phyloP scores from a whole-genome alignment of 2,113 vertebrate genomes.

The Nerophis ophidion region DNA sequence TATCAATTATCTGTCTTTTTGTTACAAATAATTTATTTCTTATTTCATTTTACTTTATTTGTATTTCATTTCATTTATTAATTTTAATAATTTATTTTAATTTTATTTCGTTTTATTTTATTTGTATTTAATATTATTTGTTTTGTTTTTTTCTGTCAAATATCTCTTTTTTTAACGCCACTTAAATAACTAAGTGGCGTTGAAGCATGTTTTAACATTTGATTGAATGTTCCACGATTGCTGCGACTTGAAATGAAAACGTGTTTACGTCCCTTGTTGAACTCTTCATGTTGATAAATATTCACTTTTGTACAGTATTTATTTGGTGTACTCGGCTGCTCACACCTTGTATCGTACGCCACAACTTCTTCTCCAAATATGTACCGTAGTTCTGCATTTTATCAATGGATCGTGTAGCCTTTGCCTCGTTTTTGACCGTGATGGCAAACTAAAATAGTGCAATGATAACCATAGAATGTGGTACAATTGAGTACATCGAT shows the following conservation, averaged over 20 bases:
- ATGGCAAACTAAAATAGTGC: too few relatives aligned
- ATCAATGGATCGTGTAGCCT: not conserved
- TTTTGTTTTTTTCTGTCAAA: not conserved
- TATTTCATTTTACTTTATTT: too few relatives aligned
- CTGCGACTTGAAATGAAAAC: slow-evolving; percentile 15
- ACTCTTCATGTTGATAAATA: slow-evolving; percentile 38
- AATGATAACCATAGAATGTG: too few relatives aligned
- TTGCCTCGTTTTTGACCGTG: slow-evolving; percentile 2
- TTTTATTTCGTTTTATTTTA: too few relatives aligned
- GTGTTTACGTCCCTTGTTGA: slow-evolving; percentile 19
- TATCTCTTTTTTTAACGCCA: slow-evolving; percentile 22
- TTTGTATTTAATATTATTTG: too few relatives aligned
- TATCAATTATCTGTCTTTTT: too few relatives aligned
- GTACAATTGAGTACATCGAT: too few relatives aligned
- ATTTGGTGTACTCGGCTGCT: slow-evolving; percentile 39
- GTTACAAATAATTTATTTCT: too few relatives aligned
- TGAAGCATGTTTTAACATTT: slow-evolving; percentile 6
- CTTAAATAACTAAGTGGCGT: slow-evolving; percentile 1
- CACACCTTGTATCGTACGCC: slow-evolving; percentile 31
- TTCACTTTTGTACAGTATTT: slow-evolving; percentile 65
- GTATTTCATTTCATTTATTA: too few relatives aligned
- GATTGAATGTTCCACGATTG: slow-evolving; percentile 17
- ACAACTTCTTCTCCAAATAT: slow-evolving; percentile 21
- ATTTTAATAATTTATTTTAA: too few relatives aligned
- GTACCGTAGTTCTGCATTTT: not conserved